Evolutionary conservation across 1,140 invertebrate species (phyloP).

Genomic region (Zaprionus camerounensis): DNA sequence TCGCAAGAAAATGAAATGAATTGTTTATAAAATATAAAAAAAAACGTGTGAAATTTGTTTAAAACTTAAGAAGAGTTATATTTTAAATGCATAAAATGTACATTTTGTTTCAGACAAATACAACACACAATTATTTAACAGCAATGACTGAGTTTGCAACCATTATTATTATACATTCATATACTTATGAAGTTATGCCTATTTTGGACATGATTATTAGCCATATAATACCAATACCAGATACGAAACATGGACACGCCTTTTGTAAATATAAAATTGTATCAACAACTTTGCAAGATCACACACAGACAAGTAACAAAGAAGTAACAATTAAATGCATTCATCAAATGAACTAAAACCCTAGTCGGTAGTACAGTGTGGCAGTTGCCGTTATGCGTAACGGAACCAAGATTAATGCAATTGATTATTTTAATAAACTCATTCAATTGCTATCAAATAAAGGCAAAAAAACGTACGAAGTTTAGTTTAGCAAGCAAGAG

Average conservation of each 20-base stretch:
- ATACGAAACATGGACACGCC: conserved; percentile 42
- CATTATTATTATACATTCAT: conserved; percentile 7
- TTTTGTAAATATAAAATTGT: conserved; percentile 80
- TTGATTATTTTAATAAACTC: conserved; percentile 76
- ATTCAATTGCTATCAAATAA: conserved; percentile 42
- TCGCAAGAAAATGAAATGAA: conserved; percentile 17
- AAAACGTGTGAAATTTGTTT: conserved; percentile 47
- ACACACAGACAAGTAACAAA: conserved; percentile 39
- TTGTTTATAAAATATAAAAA: conserved; percentile 46
- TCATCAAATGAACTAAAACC: conserved; percentile 78
- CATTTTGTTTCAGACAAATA: conserved; percentile 53
- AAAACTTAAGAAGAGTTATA: conserved; percentile 43
- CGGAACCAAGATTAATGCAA: conserved; percentile 51
- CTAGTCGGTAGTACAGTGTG: conserved; percentile 55
- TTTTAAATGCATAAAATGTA: conserved; percentile 45
- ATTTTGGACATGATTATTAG: conserved; percentile 48
- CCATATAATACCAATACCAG: not conserved
- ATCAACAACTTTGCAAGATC: conserved; percentile 47
- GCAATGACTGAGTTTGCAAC: conserved; percentile 16
- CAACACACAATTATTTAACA: conserved; percentile 26
- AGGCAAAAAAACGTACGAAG: conserved; percentile 65
- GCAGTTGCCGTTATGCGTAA: conserved; percentile 26
- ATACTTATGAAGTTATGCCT: not conserved
- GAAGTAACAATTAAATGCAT: conserved; percentile 61
- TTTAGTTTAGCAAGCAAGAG: conserved; percentile 76